These are phyloP conservation scores for Hartigia nigra DNA, from an alignment of 2,888 invertebrate species.

Conservation along the genomic window DNA sequence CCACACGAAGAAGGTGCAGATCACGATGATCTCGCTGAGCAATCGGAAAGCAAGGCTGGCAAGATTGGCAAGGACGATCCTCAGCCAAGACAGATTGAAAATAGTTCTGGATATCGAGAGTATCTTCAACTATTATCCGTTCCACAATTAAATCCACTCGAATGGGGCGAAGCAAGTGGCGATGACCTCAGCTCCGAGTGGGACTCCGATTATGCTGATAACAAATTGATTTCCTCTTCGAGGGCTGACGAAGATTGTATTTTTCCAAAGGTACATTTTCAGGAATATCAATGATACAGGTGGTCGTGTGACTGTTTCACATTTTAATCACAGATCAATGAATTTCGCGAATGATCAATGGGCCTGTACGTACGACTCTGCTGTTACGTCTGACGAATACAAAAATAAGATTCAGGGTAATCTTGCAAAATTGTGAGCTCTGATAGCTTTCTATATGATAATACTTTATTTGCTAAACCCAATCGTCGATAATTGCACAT, in stretches of 20 bases:
- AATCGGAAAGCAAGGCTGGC: slow-evolving; percentile 2
- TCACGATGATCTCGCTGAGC: background rate
- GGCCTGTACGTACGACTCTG: background rate
- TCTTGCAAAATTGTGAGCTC: background rate
- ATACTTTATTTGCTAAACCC: background rate
- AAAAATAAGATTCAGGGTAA: background rate
- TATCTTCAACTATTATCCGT: slow-evolving; percentile 83
- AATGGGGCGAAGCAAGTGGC: slow-evolving; percentile 90
- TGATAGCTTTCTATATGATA: background rate
- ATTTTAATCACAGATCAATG: background rate
- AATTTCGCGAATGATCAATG: too few relatives aligned
- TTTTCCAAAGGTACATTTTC: slow-evolving; percentile 33
- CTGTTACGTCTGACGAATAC: background rate
- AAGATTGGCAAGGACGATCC: slow-evolving; percentile 7
- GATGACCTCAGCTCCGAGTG: slow-evolving; percentile 93
- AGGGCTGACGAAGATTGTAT: slow-evolving; percentile 27
- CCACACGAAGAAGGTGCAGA: background rate
- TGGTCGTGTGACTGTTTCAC: background rate
- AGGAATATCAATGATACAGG: background rate
- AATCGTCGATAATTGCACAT: background rate
- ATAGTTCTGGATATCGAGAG: slow-evolving; percentile 75
- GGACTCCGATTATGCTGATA: slow-evolving; percentile 77
- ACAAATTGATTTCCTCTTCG: slow-evolving; percentile 18
- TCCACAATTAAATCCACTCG: slow-evolving; percentile 70
- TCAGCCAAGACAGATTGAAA: slow-evolving; percentile 13